These are phyloP conservation scores for Auanema sp. DNA, from an alignment of 2,888 invertebrate species.

Conservation along the genomic window DNA sequence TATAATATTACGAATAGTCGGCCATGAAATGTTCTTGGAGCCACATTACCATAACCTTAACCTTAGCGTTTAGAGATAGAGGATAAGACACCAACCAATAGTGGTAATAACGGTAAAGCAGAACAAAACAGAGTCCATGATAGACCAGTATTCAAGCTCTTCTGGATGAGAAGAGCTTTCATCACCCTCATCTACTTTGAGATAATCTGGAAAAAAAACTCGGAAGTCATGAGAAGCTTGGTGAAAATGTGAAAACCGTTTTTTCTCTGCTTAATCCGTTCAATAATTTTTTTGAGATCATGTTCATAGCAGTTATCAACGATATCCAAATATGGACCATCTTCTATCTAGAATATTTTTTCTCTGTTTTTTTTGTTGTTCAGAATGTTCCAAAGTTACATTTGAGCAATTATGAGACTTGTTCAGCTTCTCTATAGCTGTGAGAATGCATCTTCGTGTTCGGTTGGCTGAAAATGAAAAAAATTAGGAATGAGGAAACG, in stretches of 20 bases:
- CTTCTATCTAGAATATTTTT: slow-evolving; percentile 1
- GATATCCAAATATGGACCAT: slow-evolving; percentile 8
- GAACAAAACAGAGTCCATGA: slow-evolving; percentile 57
- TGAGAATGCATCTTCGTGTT: slow-evolving; percentile 48
- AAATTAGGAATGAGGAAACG: background rate
- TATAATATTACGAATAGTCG: slow-evolving; percentile 58
- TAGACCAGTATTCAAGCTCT: slow-evolving; percentile 42
- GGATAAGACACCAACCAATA: slow-evolving; percentile 35
- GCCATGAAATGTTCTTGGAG: slow-evolving; percentile 52
- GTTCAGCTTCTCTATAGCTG: slow-evolving; percentile 35
- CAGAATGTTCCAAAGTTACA: background rate
- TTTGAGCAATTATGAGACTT: slow-evolving; percentile 30
- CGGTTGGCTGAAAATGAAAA: slow-evolving; percentile 49
- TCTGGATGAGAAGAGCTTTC: slow-evolving; percentile 13
- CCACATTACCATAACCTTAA: slow-evolving; percentile 60
- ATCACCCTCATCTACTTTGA: slow-evolving; percentile 18
- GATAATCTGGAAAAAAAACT: slow-evolving; percentile 5
- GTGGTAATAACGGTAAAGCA: slow-evolving; percentile 62
- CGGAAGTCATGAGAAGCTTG: background rate
- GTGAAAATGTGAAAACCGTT: background rate
- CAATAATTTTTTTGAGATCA: slow-evolving; percentile 21
- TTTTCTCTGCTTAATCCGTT: slow-evolving; percentile 9
- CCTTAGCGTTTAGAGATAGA: background rate
- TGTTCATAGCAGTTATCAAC: slow-evolving; percentile 35
- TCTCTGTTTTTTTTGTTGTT: background rate